A percentile compares a stretch with the other conserved stretches of the same genome.
Conservation (phyloP, 2,113 vertebrate genomes). For the Sterrhoptilus dennistouni region DNA sequence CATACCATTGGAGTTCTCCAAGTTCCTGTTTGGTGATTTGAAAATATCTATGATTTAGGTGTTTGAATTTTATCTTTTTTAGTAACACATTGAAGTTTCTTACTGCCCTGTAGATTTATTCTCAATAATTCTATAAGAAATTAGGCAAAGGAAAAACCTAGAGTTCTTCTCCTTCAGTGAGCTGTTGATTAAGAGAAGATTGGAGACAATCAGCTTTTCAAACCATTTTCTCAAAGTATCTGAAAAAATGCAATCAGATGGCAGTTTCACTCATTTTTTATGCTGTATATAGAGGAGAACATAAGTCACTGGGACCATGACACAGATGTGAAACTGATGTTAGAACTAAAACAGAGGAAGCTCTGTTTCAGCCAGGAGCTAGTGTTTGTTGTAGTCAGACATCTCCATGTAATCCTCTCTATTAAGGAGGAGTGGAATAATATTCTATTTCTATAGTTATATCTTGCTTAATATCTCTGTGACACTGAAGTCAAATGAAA, state of each 20-base stretch:
- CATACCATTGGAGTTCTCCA: not conserved
- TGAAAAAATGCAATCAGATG: not conserved
- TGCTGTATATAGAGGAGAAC: not conserved
- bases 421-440: not conserved
- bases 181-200: not conserved
- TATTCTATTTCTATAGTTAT: not conserved
- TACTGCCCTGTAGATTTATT: not conserved
- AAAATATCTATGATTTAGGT: slow-evolving; percentile 8
- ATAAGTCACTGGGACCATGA: not conserved
- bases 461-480: not conserved
- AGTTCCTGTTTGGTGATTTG: slow-evolving; percentile 10
- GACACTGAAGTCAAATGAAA: not conserved
- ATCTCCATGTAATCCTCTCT: not conserved
- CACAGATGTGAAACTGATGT: not conserved
- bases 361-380: not conserved
- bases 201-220: not conserved
- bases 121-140: not conserved
- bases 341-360: not conserved
- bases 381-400: not conserved
- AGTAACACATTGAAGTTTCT: not conserved
- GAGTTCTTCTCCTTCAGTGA: not conserved
- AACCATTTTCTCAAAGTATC: not conserved
- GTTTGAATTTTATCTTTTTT: not conserved
- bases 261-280: not conserved
- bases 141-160: not conserved